Evolutionary conservation across 2,113 vertebrate species (phyloP).

Genomic region (Arizona elegans): DNA sequence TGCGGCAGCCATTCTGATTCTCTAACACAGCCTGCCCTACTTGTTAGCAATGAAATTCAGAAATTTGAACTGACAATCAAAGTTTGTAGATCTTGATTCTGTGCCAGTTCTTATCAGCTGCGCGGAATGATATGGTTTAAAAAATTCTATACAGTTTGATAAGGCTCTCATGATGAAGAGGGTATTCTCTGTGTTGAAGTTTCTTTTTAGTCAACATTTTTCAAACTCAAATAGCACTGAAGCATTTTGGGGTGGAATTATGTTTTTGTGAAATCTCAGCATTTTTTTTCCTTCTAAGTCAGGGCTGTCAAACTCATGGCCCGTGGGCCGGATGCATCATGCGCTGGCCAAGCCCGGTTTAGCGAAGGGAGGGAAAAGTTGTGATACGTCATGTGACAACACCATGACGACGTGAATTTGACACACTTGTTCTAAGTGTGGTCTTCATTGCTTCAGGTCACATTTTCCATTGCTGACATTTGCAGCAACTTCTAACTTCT

Average conservation of each 20-base stretch:
- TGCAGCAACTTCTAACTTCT: not conserved
- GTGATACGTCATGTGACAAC: too few relatives aligned
- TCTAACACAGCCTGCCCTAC: not conserved
- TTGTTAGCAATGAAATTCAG: not conserved
- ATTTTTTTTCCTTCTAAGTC: conserved; percentile 1
- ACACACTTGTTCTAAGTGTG: not conserved
- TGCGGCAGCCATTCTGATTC: not conserved
- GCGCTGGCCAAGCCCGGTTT: too few relatives aligned
- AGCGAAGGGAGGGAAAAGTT: too few relatives aligned
- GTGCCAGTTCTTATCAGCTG: not conserved
- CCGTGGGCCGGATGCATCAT: too few relatives aligned
- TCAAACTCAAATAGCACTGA: conserved; percentile 31
- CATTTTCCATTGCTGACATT: conserved; percentile 9
- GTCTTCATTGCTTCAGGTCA: not conserved
- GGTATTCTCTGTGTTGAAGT: not conserved
- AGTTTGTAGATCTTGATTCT: not conserved
- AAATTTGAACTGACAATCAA: not conserved
- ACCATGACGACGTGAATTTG: too few relatives aligned
- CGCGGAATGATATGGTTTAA: not conserved
- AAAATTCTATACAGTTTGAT: not conserved
- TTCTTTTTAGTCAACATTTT: not conserved
- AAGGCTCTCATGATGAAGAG: not conserved
- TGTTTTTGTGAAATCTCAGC: conserved; percentile 25
- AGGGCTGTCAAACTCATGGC: too few relatives aligned
- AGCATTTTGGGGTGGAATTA: conserved; percentile 2